Conservation (phyloP, 2,888 invertebrate species). For the Baccha elongata region DNA sequence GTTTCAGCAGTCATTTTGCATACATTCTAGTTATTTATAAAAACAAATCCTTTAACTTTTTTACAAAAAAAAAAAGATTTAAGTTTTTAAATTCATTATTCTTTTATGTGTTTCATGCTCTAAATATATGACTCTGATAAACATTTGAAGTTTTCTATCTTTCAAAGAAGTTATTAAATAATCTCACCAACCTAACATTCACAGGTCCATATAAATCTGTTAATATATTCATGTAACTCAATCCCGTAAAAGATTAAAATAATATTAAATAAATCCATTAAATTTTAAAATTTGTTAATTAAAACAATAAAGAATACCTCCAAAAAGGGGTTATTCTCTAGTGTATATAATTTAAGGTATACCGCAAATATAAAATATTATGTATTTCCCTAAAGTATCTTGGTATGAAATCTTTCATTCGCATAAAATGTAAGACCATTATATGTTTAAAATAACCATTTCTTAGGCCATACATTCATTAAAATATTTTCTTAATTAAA, state of each 20-base stretch:
- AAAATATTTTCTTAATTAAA: constrained; percentile 26
- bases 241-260: background rate
- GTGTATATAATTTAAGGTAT: constrained; percentile 15
- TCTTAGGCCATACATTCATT: constrained; percentile 8
- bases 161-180: too few relatives aligned
- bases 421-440: constrained; percentile 13
- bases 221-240: too few relatives aligned
- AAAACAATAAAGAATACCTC: constrained; percentile 10
- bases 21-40: too few relatives aligned
- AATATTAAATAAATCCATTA: constrained; percentile 11
- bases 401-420: background rate
- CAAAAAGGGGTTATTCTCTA: constrained; percentile 1
- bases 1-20: too few relatives aligned
- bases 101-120: too few relatives aligned
- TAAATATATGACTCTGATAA: too few relatives aligned
- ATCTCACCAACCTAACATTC: too few relatives aligned
- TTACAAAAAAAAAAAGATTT: too few relatives aligned
- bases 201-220: too few relatives aligned
- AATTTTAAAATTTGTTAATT: constrained; percentile 1
- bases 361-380: background rate
- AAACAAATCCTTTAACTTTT: too few relatives aligned
- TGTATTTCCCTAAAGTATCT: background rate
- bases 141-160: too few relatives aligned
- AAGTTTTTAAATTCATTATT: too few relatives aligned
- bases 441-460: constrained; percentile 18